These are phyloP conservation scores for Pollenia amentaria DNA, from an alignment of 2,888 invertebrate species.

Conservation along the genomic window DNA sequence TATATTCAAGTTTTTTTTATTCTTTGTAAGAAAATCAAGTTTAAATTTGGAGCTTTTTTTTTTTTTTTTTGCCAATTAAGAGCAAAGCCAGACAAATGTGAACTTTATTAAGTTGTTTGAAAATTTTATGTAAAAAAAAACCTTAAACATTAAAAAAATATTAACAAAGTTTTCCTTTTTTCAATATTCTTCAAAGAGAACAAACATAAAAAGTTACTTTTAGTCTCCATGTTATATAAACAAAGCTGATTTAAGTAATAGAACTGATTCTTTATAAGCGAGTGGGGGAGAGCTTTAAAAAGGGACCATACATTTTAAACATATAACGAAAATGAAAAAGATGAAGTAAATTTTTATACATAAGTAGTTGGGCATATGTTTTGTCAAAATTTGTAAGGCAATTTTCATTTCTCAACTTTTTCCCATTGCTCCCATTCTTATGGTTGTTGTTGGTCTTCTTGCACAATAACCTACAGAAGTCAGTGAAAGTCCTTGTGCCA, in stretches of 20 bases:
- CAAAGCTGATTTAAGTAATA: neutral
- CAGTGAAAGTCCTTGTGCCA: conserved; percentile 64
- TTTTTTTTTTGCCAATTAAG: neutral
- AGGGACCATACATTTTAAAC: too few species aligned
- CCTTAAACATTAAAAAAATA: conserved; percentile 45
- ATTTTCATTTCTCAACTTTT: conserved; percentile 31
- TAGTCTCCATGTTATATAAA: conserved; percentile 22
- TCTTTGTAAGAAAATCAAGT: too few species aligned
- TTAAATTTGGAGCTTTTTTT: too few species aligned
- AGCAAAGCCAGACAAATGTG: conserved; percentile 36
- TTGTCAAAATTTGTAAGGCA: conserved; percentile 48
- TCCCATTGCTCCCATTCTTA: neutral
- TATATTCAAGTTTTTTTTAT: too few species aligned
- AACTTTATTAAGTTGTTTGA: neutral
- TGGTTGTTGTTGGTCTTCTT: neutral
- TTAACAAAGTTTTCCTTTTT: conserved; percentile 38
- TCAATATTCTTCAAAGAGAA: neutral
- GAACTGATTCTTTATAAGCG: neutral
- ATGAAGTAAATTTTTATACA: neutral
- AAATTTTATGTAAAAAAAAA: neutral
- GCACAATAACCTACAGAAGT: conserved; percentile 27
- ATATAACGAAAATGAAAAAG: conserved; percentile 8
- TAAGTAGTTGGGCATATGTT: conserved; percentile 32
- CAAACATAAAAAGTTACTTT: neutral
- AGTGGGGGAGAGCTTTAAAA: too few species aligned